phyloP scores from a whole-genome alignment of 2,113 vertebrate species.

The Illadopsis cleaveri region DNA sequence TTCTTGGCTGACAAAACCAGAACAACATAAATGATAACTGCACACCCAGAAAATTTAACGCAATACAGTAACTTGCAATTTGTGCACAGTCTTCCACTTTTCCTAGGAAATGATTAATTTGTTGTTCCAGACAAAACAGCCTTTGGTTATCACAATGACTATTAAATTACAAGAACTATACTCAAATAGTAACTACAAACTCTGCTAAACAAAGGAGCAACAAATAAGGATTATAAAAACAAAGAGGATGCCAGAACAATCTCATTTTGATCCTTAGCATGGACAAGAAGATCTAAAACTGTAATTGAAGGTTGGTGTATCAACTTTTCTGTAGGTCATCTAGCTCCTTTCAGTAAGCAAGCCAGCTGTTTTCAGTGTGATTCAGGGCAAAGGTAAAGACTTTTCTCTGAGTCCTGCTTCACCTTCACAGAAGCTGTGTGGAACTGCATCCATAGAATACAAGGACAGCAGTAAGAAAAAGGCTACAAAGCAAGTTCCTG shows the following conservation, averaged over 20 bases:
- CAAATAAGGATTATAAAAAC: neutral
- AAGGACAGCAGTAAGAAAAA: neutral
- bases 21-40: neutral
- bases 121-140: neutral
- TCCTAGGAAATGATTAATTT: neutral
- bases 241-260: conserved; percentile 13
- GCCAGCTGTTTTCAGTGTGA: neutral
- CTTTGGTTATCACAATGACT: neutral
- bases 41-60: neutral
- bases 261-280: neutral
- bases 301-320: neutral
- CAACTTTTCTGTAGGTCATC: neutral
- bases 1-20: neutral
- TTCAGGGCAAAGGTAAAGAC: conserved; percentile 4
- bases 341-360: neutral
- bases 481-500: neutral
- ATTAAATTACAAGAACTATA: neutral
- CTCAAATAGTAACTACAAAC: neutral
- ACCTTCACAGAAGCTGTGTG: neutral
- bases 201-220: neutral
- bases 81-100: neutral
- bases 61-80: neutral
- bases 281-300: conserved; percentile 16
- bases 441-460: neutral
- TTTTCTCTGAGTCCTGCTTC: neutral